Conservation (phyloP, 2,888 invertebrate species). For the Aquatica leii region DNA sequence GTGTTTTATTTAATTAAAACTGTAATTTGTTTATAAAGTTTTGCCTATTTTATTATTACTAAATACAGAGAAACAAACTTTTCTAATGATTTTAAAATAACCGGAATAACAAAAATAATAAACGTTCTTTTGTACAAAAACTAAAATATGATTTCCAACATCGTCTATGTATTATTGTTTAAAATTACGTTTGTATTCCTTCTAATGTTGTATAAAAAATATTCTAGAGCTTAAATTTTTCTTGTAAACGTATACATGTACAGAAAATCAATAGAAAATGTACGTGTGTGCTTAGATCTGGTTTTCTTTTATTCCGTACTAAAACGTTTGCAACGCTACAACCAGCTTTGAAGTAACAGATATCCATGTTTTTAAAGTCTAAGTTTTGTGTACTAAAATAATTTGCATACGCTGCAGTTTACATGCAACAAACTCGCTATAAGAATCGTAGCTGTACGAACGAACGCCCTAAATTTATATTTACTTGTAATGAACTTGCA, state of each 20-base stretch:
- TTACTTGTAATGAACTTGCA: conserved; percentile 23
- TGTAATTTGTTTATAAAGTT: too few relatives aligned
- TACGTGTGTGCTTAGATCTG: conserved; percentile 20
- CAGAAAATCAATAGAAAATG: conserved; percentile 16
- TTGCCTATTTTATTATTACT: too few relatives aligned
- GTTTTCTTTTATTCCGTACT: conserved; percentile 21
- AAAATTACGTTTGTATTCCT: too few relatives aligned
- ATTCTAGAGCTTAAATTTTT: too few relatives aligned
- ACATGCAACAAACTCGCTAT: conserved; percentile 24
- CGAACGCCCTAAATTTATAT: conserved; percentile 26
- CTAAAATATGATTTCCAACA: too few relatives aligned
- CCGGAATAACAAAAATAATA: too few relatives aligned
- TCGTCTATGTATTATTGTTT: too few relatives aligned
- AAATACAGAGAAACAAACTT: too few relatives aligned
- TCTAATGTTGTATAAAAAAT: too few relatives aligned
- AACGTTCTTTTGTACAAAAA: too few relatives aligned
- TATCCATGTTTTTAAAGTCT: conserved; percentile 23
- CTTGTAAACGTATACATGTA: neutral
- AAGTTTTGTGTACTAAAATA: conserved; percentile 24
- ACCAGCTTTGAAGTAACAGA: conserved; percentile 22
- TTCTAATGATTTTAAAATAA: too few relatives aligned
- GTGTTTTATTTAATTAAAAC: too few relatives aligned
- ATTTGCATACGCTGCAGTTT: conserved; percentile 20
- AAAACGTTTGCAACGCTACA: conserved; percentile 27
- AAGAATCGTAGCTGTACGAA: conserved; percentile 22